Evolutionary conservation across 2,113 vertebrate species (phyloP).

Genomic region (Rhipidura dahli): DNA sequence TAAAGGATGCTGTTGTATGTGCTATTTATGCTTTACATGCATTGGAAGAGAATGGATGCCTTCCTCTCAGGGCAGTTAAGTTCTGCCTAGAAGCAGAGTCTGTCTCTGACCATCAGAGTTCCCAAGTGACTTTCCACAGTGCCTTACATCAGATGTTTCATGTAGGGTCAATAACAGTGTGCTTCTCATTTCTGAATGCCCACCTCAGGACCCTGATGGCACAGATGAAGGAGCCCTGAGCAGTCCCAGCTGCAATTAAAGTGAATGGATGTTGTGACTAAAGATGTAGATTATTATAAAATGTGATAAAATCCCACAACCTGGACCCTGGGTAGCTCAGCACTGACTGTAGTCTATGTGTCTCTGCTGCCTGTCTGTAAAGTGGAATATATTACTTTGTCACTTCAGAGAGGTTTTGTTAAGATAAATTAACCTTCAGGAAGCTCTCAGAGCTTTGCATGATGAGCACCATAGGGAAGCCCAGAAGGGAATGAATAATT

Average conservation of each 20-base stretch:
- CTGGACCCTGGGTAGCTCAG: not conserved
- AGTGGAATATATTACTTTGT: not conserved
- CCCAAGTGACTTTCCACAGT: not conserved
- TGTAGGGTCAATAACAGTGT: not conserved
- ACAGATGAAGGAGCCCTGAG: not conserved
- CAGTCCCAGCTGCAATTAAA: not conserved
- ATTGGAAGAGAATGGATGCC: not conserved
- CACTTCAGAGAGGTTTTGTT: not conserved
- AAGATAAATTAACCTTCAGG: constrained; percentile 3
- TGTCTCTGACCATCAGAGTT: not conserved
- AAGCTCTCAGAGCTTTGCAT: not conserved
- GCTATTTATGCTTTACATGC: not conserved
- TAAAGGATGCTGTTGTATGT: not conserved
- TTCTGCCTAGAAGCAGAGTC: not conserved
- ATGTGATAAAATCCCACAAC: not conserved
- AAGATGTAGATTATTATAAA: not conserved
- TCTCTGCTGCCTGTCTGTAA: not conserved
- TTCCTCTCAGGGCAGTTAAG: not conserved
- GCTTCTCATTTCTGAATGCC: not conserved
- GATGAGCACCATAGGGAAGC: not conserved
- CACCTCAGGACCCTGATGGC: not conserved
- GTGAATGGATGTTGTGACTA: not conserved
- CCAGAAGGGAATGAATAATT: constrained; percentile 2
- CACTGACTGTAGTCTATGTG: not conserved
- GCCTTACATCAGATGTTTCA: not conserved